Percentiles rank a stretch among this genome's conserved stretches.
Conservation (phyloP, 2,113 vertebrate species). For the Pitta sordida region DNA sequence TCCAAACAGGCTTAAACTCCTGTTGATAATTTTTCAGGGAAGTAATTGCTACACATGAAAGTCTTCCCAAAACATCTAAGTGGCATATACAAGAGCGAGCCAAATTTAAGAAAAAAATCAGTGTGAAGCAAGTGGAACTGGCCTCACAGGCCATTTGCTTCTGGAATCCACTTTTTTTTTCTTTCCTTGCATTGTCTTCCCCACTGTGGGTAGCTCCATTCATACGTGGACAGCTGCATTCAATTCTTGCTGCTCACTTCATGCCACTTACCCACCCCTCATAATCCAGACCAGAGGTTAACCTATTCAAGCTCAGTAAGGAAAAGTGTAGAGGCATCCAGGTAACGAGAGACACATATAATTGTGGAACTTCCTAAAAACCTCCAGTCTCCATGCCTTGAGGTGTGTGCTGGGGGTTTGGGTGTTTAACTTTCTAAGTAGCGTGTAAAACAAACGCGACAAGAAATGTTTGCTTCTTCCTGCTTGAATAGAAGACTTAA, state of each 20-base stretch:
- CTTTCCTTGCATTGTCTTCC: constrained; percentile 30
- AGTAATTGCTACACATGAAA: constrained; percentile 48
- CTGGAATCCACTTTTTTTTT: constrained; percentile 52
- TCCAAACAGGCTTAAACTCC: constrained; percentile 2
- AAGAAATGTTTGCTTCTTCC: not conserved
- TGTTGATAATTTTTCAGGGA: constrained; percentile 48
- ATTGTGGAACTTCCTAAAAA: not conserved
- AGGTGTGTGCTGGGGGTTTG: not conserved
- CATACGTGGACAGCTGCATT: constrained; percentile 39
- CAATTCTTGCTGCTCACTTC: constrained; percentile 45
- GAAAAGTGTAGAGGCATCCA: not conserved
- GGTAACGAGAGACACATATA: not conserved
- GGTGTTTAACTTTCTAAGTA: not conserved
- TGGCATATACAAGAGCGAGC: constrained; percentile 5
- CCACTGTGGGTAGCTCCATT: constrained; percentile 54
- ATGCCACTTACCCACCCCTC: constrained; percentile 51
- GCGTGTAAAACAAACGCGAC: not conserved
- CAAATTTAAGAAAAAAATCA: constrained; percentile 35
- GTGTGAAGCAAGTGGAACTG: constrained; percentile 52
- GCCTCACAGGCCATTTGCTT: constrained; percentile 34
- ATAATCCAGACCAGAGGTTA: constrained; percentile 52
- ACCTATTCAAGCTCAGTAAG: not conserved
- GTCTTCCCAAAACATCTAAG: constrained; percentile 29
- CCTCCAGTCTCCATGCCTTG: not conserved
- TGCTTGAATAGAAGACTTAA: not conserved